Base-by-base conservation (phyloP, 1,140 invertebrate species). In the Cotesia glomerata region DNA sequence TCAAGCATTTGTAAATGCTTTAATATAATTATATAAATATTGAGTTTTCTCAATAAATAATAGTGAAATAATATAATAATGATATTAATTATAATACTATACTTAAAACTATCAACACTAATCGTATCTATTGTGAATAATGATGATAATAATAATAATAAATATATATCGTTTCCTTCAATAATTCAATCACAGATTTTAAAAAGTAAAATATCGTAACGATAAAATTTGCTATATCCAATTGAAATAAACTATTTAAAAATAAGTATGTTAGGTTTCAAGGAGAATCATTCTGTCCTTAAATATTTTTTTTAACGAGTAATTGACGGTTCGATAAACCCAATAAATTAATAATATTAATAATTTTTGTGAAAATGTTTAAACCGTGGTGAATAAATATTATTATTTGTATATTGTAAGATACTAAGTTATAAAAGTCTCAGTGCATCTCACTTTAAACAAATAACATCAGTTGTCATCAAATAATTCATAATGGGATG, bases 351-450 rank as follows among this genome's bases (percentile, higher is more conserved):
- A 63, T 34, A 34, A 26, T 11, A 26, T 26, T 26, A 63, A 61
- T 49, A 14, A 63, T 14, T 32, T 14, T 52, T 70, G 26, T 18
- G 18, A 35, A 26, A 54, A 11, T 51, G 14, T 66, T 70, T 32
- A 52, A 65, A 36, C 64, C 39, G 69, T 36, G 56, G 64, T 51
- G 69, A 71, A 34, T 59, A 65, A 71, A 69, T 64, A 54, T 67
- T 75, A 78, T 75, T 76, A 76, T 83, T 81, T 84, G 81, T 79
- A 82, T 84, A 83, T 78, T 79, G 80, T 78, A 80, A 81, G 81
- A 80, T 85, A 84, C 82, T 85, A 83, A 81, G 80, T 81, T 82
- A 74, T 77, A 72, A 58, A 72, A 81, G 80, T 71, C 76, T 80
- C 76, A 72, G 77, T 74, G 65, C 61, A 34, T 66, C 68, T 63